Evolutionary conservation across 2,797 vertebrate species (phyloP).

Genomic region (Coilia nasus): DNA sequence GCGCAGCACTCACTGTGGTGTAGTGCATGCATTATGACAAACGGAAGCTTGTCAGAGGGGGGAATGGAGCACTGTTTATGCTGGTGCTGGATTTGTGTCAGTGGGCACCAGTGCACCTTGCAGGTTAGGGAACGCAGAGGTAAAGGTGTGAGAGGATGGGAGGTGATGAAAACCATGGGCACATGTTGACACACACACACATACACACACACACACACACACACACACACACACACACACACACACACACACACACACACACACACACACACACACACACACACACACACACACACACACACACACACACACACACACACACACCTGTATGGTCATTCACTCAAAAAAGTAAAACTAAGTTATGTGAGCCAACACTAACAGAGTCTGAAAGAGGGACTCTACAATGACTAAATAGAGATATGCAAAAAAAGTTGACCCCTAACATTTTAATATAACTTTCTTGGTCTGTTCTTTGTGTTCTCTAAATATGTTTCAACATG

Average conservation of each 20-base stretch:
- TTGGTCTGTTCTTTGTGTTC: neutral
- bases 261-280: neutral
- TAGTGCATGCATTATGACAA: neutral
- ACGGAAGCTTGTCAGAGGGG: neutral
- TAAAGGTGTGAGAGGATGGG: too few species aligned
- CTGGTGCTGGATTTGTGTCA: neutral
- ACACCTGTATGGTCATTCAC: too few species aligned
- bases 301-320: neutral
- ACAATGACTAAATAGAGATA: slow-evolving; percentile 31
- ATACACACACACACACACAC: neutral
- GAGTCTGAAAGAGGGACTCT: neutral
- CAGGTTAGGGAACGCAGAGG: too few species aligned
- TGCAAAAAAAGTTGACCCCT: neutral
- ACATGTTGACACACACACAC: too few species aligned
- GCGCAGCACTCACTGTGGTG: neutral
- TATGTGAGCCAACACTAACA: neutral
- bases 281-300: neutral
- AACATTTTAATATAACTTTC: neutral
- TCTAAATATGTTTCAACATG: neutral
- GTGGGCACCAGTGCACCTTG: neutral
- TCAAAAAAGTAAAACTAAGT: neutral
- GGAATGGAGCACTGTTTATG: neutral
- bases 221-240: neutral
- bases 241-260: neutral
- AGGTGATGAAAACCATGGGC: too few species aligned